Percentiles rank a stretch among this genome's conserved stretches.
Evolutionary conservation across 2,797 vertebrate species (phyloP).

Genomic region (Simalia tracyae): DNA sequence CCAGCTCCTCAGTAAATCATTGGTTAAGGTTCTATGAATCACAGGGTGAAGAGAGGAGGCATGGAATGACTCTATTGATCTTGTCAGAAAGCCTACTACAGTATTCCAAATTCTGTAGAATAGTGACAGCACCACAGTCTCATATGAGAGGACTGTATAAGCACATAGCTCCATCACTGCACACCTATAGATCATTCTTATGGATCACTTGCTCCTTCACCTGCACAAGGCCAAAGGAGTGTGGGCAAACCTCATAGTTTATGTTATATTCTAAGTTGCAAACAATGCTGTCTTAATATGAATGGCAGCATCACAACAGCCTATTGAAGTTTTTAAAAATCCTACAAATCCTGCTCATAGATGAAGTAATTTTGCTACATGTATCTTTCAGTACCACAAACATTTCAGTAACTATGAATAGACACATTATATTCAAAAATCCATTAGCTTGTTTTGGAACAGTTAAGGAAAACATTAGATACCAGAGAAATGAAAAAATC

Average conservation of each 20-base stretch:
- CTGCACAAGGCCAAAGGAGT: not conserved
- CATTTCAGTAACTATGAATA: not conserved
- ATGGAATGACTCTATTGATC: not conserved
- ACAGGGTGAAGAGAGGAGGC: not conserved
- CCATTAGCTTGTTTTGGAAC: not conserved
- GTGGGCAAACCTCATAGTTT: not conserved
- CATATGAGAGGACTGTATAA: not conserved
- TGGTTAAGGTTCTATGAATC: not conserved
- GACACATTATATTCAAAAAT: not conserved
- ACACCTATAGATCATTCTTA: not conserved
- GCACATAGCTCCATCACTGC: not conserved
- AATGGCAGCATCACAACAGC: not conserved
- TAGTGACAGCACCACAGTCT: not conserved
- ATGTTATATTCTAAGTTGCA: not conserved
- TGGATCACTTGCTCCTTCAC: not conserved
- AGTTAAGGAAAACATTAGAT: not conserved
- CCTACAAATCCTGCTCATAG: not conserved
- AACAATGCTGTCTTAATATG: not conserved
- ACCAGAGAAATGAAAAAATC: not conserved
- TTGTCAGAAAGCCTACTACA: not conserved
- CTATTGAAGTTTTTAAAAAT: not conserved
- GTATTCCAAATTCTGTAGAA: not conserved
- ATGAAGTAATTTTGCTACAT: not conserved
- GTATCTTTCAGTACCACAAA: not conserved
- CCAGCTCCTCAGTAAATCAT: not conserved